phyloP scores from a whole-genome alignment of 23 tunicate genomes.

The Ascidia mentula region DNA sequence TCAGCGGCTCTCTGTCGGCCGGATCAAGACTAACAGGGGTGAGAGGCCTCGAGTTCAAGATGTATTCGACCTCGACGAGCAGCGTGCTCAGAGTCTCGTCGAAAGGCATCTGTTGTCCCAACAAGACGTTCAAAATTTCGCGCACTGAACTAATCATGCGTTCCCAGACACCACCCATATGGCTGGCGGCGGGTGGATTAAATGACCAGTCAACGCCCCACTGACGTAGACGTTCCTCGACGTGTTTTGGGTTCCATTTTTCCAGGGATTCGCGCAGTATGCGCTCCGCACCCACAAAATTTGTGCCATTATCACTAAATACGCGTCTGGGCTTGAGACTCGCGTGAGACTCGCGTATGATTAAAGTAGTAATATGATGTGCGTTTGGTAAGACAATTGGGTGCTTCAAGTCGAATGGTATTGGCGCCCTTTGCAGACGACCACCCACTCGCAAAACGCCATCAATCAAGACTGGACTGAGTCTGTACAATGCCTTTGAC shows the following conservation, averaged over 20 bases:
- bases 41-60: conserved; percentile 21
- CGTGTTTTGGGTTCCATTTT: neutral
- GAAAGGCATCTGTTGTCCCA: neutral
- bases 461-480: conserved; percentile 4
- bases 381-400: neutral
- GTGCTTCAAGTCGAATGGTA: neutral
- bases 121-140: conserved; percentile 1
- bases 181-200: conserved; percentile 1
- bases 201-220: conserved; percentile 5
- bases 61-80: conserved; percentile 15
- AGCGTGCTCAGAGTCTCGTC: conserved; percentile 16
- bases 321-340: too few species aligned
- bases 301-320: too few species aligned
- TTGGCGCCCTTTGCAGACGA: neutral
- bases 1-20: conserved; percentile 9
- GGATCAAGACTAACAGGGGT: conserved; percentile 14
- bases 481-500: neutral
- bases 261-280: too few species aligned
- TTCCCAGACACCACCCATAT: conserved; percentile 28
- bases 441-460: conserved; percentile 10
- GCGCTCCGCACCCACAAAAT: too few species aligned
- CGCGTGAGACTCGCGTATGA: neutral
- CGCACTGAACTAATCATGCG: conserved; percentile 26
- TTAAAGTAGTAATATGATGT: neutral
- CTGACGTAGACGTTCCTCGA: conserved; percentile 4